Evolutionary conservation across 2,113 vertebrate species (phyloP).

Genomic region (Apteryx owenii): DNA sequence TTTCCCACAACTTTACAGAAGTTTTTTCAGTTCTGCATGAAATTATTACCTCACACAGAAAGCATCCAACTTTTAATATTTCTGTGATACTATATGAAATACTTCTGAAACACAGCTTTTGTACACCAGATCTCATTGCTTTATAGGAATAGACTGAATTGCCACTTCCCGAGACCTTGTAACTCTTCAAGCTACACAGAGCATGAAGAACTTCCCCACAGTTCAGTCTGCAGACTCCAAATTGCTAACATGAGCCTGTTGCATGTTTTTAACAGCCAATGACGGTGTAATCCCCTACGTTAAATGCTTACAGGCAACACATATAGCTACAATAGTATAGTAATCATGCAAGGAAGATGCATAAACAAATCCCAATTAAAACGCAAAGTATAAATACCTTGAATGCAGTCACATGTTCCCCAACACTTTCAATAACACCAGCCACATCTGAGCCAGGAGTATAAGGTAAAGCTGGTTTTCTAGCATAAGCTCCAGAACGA

Average conservation of each 20-base stretch:
- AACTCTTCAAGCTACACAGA: too few relatives aligned
- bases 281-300: fast-evolving
- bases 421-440: constrained; percentile 84
- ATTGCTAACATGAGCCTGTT: fast-evolving
- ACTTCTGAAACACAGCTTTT: background rate
- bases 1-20: background rate
- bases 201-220: too few relatives aligned
- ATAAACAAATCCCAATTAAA: fast-evolving
- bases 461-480: constrained; percentile 85
- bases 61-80: background rate
- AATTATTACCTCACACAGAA: background rate
- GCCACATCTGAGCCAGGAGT: constrained; percentile 88
- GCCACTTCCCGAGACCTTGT: background rate
- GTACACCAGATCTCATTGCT: background rate
- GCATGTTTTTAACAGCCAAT: fast-evolving
- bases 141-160: background rate
- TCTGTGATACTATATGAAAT: background rate
- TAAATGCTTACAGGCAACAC: background rate
- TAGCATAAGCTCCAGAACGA: constrained; percentile 79
- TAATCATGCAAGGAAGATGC: too few relatives aligned
- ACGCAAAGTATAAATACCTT: constrained; percentile 73
- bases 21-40: background rate
- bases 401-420: constrained; percentile 79
- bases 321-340: fast-evolving
- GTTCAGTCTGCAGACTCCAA: background rate